These are phyloP conservation scores for Aegypius monachus DNA, from an alignment of 2,113 vertebrate species.

Conservation along the genomic window DNA sequence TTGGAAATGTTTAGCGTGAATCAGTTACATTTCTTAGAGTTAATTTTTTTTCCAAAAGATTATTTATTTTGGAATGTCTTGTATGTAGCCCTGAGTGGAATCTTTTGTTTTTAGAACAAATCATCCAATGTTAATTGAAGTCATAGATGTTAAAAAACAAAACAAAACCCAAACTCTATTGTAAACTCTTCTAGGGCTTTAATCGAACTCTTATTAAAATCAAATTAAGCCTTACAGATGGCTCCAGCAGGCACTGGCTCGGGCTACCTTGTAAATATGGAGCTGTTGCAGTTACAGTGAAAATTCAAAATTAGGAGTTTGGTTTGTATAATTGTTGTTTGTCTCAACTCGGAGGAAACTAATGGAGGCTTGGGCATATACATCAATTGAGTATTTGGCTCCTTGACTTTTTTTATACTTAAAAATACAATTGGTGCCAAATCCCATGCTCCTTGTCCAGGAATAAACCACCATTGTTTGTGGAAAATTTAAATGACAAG, in stretches of 20 bases:
- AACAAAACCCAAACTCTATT: background rate
- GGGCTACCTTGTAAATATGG: background rate
- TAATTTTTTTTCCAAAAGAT: background rate
- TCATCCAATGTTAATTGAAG: background rate
- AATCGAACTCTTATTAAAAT: background rate
- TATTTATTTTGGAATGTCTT: background rate
- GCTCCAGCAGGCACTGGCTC: background rate
- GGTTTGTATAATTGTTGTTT: background rate
- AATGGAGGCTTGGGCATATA: background rate
- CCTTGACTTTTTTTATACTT: background rate
- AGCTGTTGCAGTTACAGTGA: background rate
- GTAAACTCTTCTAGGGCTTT: background rate
- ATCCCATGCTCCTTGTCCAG: background rate
- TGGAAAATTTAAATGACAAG: background rate
- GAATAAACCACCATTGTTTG: background rate
- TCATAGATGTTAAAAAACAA: background rate
- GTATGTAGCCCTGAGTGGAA: background rate
- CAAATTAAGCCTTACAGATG: background rate
- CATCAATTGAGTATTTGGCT: background rate
- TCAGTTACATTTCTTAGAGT: background rate
- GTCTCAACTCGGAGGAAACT: background rate
- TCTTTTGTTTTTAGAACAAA: background rate
- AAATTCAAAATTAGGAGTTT: background rate
- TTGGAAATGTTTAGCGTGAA: background rate
- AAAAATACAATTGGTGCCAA: background rate